A percentile compares a stretch with the other conserved stretches of the same genome.
Evolutionary conservation across 2,113 vertebrate species (phyloP).

Genomic region (Colossoma macropomum): DNA sequence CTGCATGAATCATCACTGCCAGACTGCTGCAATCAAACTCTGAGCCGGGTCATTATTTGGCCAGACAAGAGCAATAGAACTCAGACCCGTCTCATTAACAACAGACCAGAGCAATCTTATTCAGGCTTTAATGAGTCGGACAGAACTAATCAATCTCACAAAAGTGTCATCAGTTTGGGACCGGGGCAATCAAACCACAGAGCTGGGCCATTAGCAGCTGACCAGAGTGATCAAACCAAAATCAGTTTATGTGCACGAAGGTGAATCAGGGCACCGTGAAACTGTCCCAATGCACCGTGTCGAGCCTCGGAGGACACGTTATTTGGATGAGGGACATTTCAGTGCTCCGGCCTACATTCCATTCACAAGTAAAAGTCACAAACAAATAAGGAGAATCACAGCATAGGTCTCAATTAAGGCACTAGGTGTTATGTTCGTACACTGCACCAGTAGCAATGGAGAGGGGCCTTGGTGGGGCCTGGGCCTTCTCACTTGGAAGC

Average conservation of each 20-base stretch:
- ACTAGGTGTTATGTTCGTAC: too few species aligned
- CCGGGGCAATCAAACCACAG: not conserved
- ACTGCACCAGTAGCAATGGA: too few species aligned
- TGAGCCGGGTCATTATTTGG: slow-evolving; percentile 41
- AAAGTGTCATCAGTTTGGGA: not conserved
- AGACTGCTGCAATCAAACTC: slow-evolving; percentile 44
- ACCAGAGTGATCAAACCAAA: not conserved
- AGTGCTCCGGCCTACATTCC: not conserved
- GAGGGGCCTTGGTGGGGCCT: too few species aligned
- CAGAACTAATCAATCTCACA: slow-evolving; percentile 4
- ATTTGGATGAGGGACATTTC: not conserved
- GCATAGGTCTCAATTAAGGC: too few species aligned
- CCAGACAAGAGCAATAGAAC: slow-evolving; percentile 48
- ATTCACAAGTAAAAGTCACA: not conserved
- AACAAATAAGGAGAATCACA: too few species aligned
- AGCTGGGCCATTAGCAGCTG: not conserved
- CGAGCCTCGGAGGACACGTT: not conserved
- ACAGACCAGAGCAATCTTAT: slow-evolving; percentile 14
- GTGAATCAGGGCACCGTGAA: not conserved
- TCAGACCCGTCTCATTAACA: slow-evolving; percentile 43
- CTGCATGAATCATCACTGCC: slow-evolving; percentile 43
- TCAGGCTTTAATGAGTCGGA: not conserved
- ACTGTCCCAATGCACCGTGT: not conserved
- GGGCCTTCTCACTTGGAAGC: too few species aligned
- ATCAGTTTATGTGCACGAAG: not conserved